phyloP scores from a whole-genome alignment of 2,888 invertebrate genomes.

The Monopis laevigella region DNA sequence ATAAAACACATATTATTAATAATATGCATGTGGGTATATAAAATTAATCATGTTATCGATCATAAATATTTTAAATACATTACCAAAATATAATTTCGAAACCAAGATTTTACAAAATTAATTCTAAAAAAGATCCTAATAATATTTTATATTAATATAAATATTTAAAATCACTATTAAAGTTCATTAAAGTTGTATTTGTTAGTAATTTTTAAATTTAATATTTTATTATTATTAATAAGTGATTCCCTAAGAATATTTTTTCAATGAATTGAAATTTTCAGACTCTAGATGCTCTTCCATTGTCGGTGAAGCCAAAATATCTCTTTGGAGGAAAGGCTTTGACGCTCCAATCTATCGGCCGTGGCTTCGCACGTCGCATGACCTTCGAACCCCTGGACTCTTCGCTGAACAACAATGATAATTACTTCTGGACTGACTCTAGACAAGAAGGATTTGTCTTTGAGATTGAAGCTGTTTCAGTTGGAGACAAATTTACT shows the following conservation, averaged over 20 bases:
- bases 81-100: too few relatives aligned
- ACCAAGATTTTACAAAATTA: too few relatives aligned
- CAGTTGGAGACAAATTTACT: constrained; percentile 76
- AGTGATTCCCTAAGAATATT: constrained; percentile 17
- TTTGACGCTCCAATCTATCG: constrained; percentile 72
- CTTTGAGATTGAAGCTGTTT: constrained; percentile 75
- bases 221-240: constrained; percentile 8
- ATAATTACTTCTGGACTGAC: constrained; percentile 83
- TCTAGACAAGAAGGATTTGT: constrained; percentile 77
- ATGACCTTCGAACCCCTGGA: constrained; percentile 75
- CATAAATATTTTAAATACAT: background rate
- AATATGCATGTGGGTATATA: too few relatives aligned
- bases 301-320: constrained; percentile 55
- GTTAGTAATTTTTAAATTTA: constrained; percentile 13
- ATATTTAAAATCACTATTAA: constrained; percentile 12
- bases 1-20: too few relatives aligned
- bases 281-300: constrained; percentile 54
- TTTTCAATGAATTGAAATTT: constrained; percentile 35
- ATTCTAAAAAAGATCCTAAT: background rate
- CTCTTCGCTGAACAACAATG: constrained; percentile 71
- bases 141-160: constrained; percentile 19
- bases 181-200: background rate
- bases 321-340: constrained; percentile 74
- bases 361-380: constrained; percentile 77
- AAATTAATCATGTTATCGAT: constrained; percentile 33